phyloP scores from a whole-genome alignment of 2,113 vertebrate genomes.

The Lepidothrix coronata region DNA sequence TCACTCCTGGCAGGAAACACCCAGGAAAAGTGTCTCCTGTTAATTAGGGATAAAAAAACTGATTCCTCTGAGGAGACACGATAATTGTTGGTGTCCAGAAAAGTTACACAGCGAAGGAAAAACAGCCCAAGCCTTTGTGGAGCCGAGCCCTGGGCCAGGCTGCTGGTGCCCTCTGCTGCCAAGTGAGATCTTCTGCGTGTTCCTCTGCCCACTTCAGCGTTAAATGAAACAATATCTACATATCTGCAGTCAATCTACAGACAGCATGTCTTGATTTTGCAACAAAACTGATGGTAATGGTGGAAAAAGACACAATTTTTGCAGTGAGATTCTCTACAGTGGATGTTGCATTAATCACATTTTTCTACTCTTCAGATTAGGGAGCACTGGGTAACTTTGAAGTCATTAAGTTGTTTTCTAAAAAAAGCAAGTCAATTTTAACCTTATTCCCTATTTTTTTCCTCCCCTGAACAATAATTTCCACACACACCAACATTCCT shows the following conservation, averaged over 20 bases:
- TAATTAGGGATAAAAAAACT: background rate
- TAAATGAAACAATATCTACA: background rate
- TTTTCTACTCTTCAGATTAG: background rate
- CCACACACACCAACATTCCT: accelerated
- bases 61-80: background rate
- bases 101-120: accelerated
- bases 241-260: background rate
- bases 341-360: background rate
- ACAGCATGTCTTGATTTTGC: background rate
- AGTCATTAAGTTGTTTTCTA: background rate
- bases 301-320: background rate
- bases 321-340: background rate
- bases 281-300: too few relatives aligned
- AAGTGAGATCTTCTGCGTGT: background rate
- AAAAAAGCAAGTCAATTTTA: background rate
- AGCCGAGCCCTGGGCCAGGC: background rate
- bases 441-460: background rate
- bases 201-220: background rate
- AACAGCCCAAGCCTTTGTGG: accelerated
- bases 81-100: accelerated
- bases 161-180: slow-evolving; percentile 23
- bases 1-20: accelerated
- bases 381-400: too few relatives aligned
- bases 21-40: background rate
- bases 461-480: background rate